Evolutionary conservation across 2,797 vertebrate genomes (phyloP).

Genomic region (Acanthurus tractus): DNA sequence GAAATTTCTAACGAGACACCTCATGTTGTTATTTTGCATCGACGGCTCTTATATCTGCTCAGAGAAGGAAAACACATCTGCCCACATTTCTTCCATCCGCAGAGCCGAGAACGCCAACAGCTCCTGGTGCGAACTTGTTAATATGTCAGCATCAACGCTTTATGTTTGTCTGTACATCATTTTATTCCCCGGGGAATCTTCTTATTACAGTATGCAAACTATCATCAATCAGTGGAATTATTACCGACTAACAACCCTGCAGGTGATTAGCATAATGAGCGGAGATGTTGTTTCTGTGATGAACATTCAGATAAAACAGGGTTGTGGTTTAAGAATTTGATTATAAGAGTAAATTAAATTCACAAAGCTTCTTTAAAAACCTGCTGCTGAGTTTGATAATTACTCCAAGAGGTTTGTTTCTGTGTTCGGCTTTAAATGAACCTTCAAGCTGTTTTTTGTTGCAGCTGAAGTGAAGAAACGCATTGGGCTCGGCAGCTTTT

Average conservation of each 20-base stretch:
- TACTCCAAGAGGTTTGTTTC: neutral
- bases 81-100: neutral
- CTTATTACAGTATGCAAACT: neutral
- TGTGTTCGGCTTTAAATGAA: neutral
- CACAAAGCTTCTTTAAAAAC: neutral
- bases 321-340: too few species aligned
- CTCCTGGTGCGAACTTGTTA: neutral
- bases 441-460: neutral
- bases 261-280: neutral
- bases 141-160: neutral
- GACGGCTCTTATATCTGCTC: too few species aligned
- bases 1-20: too few species aligned
- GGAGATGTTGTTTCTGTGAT: too few species aligned
- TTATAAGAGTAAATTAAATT: too few species aligned
- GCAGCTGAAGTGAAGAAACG: conserved; percentile 43
- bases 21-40: too few species aligned
- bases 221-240: neutral
- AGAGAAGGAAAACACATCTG: too few species aligned
- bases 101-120: neutral
- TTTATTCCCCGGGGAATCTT: neutral
- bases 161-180: neutral
- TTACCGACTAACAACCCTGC: neutral
- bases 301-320: too few species aligned
- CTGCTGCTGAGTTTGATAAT: neutral
- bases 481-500: conserved; percentile 36